Evolutionary conservation across 2,888 invertebrate species (phyloP).

Genomic region (Latrodectus hesperus): DNA sequence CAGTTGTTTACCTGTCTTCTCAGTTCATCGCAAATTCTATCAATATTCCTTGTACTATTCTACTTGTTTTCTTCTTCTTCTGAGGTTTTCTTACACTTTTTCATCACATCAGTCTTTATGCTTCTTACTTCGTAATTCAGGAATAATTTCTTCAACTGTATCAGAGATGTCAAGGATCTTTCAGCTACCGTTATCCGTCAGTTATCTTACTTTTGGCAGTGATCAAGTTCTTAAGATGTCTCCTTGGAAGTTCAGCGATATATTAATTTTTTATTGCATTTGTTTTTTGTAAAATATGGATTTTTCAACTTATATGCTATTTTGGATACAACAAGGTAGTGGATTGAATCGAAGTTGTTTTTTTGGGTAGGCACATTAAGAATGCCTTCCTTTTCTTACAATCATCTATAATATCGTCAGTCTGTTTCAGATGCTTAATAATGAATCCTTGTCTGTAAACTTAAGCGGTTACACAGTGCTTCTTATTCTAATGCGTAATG

Average conservation of each 20-base stretch:
- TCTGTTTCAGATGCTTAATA: not conserved
- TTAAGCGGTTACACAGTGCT: not conserved
- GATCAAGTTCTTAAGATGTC: not conserved
- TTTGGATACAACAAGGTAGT: not conserved
- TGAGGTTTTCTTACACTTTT: not conserved
- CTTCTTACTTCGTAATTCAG: not conserved
- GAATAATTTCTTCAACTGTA: not conserved
- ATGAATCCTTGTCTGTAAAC: not conserved
- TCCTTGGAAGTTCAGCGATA: not conserved
- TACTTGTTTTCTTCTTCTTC: not conserved
- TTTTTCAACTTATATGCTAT: not conserved
- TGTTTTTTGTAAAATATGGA: not conserved
- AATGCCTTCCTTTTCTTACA: not conserved
- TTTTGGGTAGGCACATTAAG: not conserved
- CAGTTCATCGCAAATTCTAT: not conserved
- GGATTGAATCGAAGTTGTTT: not conserved
- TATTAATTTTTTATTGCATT: not conserved
- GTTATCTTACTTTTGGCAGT: not conserved
- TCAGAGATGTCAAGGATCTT: not conserved
- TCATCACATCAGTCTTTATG: not conserved
- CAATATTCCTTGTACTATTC: not conserved
- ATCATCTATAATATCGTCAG: not conserved
- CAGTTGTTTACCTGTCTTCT: not conserved
- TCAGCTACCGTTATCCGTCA: not conserved
- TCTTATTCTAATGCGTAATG: not conserved